Evolutionary conservation across 2,797 vertebrate genomes (phyloP), one percentile per base, ranked within the genome.

Genomic region (Sebastes steindachneri): DNA sequence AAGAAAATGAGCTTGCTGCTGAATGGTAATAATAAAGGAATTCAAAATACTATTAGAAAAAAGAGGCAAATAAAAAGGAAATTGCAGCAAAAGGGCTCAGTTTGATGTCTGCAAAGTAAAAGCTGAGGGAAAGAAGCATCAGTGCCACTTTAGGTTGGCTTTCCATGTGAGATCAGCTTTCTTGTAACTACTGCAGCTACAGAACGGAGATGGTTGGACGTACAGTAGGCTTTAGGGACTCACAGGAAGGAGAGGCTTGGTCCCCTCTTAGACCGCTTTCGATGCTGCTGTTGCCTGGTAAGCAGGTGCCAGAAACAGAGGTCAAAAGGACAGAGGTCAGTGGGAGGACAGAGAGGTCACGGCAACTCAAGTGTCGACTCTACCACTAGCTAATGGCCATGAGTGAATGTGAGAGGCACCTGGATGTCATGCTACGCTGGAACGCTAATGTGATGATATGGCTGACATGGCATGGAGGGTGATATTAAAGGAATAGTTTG

Each of bases 241-340:
- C 94, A 96, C 95, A 92, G 93, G 87, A 94, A 94, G 83, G 94
- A 95, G 89, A 94, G 93, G 92, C 95, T 94, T 5, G 93, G 92
- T 90, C 95, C 95, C 95, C 94, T 96, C 95, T 96, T 96, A 94
- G 96, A 95, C 95, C 95, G 92, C 93, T 95, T 96, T 93, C 88
- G 91, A 80, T 96, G 96, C 90, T 95, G 96, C 94, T 95, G 95
- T 81, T 89, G 93, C 96, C 96, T 97, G 96, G 94, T 94, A 94
- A 95, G 92, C 95, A 94, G 95, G 95, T 95, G 91, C 89, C 95
- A 95, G 88, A 95, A 84, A 94, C 85, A 92, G 72, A 92, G 80
- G 91, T 95, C 90, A 93, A 89, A 80, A 86, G 74, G 86, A 33
- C 66, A 74, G 62, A 88, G 78, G 75, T 90, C 73, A 93, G 79